A percentile compares a stretch with the other conserved stretches of the same genome.
Evolutionary conservation across 2,113 vertebrate species (phyloP).

Genomic region (Mirza zaza): DNA sequence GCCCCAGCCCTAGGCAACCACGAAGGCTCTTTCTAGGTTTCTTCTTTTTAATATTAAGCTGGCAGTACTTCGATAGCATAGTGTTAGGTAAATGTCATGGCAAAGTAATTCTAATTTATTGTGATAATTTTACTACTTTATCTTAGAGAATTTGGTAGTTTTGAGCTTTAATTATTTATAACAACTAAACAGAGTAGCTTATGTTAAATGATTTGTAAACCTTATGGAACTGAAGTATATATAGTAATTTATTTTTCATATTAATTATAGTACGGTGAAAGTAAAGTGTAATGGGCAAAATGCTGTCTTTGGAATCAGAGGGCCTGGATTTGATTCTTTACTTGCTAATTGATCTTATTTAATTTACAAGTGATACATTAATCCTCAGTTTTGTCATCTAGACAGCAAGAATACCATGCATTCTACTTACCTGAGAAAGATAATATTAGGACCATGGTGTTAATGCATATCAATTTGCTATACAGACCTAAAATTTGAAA

Average conservation of each 20-base stretch:
- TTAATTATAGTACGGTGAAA: neutral
- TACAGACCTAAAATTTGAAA: neutral
- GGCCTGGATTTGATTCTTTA: neutral
- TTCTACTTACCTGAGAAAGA: neutral
- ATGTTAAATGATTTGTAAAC: neutral
- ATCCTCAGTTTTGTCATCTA: neutral
- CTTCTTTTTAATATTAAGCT: neutral
- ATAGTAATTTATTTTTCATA: neutral
- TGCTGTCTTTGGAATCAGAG: neutral
- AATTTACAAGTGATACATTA: neutral
- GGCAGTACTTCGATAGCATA: neutral
- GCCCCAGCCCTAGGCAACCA: neutral
- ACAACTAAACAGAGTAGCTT: neutral
- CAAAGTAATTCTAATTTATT: slow-evolving; percentile 4
- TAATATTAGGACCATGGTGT: neutral
- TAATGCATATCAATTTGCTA: neutral
- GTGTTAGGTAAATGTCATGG: neutral
- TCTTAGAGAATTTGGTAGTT: neutral
- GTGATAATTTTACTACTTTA: neutral
- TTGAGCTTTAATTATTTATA: neutral
- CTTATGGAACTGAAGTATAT: neutral
- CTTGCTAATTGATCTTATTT: neutral
- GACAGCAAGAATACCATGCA: neutral
- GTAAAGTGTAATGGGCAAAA: neutral
- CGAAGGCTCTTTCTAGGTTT: neutral